Percentiles rank a stretch among this genome's conserved stretches.
phyloP scores from a whole-genome alignment of 2,113 vertebrate species.

The Nothoprocta perdicaria region DNA sequence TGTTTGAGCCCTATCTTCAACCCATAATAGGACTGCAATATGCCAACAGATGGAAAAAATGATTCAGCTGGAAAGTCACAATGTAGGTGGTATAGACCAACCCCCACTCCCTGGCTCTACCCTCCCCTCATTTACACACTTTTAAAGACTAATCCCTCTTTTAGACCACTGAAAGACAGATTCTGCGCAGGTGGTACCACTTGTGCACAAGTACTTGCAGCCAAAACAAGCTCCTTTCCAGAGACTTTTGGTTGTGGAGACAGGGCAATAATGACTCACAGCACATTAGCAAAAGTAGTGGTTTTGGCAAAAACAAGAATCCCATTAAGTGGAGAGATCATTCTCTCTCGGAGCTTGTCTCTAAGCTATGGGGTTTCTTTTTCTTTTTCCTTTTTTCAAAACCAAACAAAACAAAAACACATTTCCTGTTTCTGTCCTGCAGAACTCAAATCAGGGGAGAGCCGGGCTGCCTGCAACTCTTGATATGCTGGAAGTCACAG shows the following conservation, averaged over 20 bases:
- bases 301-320: slow-evolving; percentile 23
- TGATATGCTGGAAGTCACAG: neutral
- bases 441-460: neutral
- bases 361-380: neutral
- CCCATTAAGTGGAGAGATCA: neutral
- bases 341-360: neutral
- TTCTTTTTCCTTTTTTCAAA: neutral
- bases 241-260: neutral
- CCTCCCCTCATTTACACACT: fast-evolving
- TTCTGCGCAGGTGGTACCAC: slow-evolving; percentile 19
- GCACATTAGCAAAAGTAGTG: neutral
- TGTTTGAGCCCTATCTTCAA: neutral
- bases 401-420: neutral
- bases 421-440: neutral
- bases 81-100: neutral
- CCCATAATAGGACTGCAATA: neutral
- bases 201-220: neutral
- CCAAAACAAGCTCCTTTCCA: slow-evolving; percentile 28
- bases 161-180: neutral
- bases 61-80: neutral
- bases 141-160: neutral
- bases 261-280: slow-evolving; percentile 37
- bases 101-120: fast-evolving
- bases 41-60: neutral
- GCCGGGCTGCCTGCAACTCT: neutral